Conservation (phyloP, 2,113 vertebrate species). For the Puma concolor region DNA sequence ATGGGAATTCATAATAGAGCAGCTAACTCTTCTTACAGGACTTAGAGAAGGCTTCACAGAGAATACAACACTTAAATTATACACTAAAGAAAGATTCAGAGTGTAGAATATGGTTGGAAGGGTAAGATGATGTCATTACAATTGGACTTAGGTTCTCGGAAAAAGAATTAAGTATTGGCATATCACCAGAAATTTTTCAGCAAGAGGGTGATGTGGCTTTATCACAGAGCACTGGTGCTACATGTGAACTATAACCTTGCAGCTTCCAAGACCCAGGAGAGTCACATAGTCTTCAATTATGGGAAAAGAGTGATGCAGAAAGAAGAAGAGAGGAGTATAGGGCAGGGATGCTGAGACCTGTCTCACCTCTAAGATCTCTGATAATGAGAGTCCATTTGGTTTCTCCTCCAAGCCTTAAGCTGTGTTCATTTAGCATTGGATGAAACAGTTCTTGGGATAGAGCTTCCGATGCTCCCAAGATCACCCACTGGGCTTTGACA, state of each 20-base stretch:
- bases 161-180: not conserved
- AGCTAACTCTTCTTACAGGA: not conserved
- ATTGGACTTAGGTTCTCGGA: not conserved
- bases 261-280: not conserved
- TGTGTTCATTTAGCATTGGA: not conserved
- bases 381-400: not conserved
- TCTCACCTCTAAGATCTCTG: not conserved
- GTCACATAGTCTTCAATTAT: not conserved
- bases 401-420: not conserved
- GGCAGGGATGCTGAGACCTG: not conserved
- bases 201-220: not conserved
- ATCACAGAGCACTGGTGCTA: not conserved
- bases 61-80: not conserved
- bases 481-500: not conserved
- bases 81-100: conserved; percentile 14
- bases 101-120: not conserved
- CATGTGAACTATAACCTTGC: not conserved
- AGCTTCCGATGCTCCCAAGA: not conserved
- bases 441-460: not conserved
- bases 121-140: not conserved
- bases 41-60: not conserved
- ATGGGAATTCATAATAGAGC: not conserved
- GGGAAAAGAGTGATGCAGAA: not conserved
- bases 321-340: not conserved
- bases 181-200: not conserved